Percentiles rank a stretch among this genome's conserved stretches.
These are phyloP conservation scores for Tylochromis polylepis DNA, from an alignment of 2,113 vertebrate species.

Conservation along the genomic window DNA sequence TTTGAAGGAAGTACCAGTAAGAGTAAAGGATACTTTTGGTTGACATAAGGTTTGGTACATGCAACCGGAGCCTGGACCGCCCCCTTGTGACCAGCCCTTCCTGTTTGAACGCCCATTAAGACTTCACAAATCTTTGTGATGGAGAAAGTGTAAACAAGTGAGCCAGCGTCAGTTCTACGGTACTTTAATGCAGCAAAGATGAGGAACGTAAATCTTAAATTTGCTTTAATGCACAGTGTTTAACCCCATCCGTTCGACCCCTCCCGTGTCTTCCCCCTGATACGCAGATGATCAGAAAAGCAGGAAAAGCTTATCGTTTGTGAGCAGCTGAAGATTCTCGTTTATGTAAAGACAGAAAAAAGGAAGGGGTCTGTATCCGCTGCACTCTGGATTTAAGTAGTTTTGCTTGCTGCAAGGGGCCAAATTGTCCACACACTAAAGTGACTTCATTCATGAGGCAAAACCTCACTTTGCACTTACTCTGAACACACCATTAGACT, in stretches of 20 bases:
- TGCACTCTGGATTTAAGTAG: background rate
- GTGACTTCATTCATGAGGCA: background rate
- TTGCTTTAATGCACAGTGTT: no score
- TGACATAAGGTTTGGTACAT: background rate
- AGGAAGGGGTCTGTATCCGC: background rate
- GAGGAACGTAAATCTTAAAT: no score
- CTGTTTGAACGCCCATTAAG: background rate
- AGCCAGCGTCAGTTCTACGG: background rate
- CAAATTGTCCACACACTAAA: background rate
- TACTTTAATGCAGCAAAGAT: no score
- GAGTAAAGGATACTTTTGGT: no score
- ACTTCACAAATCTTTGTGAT: background rate
- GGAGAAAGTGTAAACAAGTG: background rate
- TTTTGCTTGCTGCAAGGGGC: background rate
- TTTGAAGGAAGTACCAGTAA: rapidly evolving
- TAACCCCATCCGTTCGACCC: rapidly evolving
- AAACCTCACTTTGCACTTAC: background rate
- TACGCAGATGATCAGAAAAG: background rate
- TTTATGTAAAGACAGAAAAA: background rate
- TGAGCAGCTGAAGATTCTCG: rapidly evolving
- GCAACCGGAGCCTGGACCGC: background rate
- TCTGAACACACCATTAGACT: background rate
- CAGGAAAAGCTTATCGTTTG: background rate
- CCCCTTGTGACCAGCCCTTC: background rate
- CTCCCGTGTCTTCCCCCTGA: background rate